These are phyloP conservation scores for Chaetoderma sp. DNA, from an alignment of 2,888 invertebrate genomes.

Conservation along the genomic window DNA sequence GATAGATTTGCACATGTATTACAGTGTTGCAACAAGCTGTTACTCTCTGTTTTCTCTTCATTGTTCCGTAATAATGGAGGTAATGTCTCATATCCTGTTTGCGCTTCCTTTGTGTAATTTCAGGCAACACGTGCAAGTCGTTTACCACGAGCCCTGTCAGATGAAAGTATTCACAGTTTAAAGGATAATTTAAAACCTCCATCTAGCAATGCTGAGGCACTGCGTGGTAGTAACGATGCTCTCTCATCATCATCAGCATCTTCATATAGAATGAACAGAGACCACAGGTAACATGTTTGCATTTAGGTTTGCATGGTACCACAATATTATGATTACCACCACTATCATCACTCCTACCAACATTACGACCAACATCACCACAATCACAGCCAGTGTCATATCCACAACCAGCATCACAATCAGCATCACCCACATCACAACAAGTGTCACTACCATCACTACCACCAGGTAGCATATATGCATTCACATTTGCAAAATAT, in stretches of 20 bases:
- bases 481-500: too few species aligned
- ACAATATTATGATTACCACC: too few species aligned
- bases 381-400: background rate
- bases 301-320: too few species aligned
- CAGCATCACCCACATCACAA: background rate
- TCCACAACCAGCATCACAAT: background rate
- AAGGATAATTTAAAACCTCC: conserved; percentile 38
- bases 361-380: background rate
- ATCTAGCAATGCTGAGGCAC: background rate
- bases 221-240: too few species aligned
- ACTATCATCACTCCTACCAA: too few species aligned
- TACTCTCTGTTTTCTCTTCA: too few species aligned
- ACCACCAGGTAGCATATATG: too few species aligned
- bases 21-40: too few species aligned
- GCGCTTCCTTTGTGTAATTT: background rate
- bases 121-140: conserved; percentile 47
- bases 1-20: too few species aligned
- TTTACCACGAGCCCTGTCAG: conserved; percentile 61
- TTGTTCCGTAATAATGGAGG: background rate
- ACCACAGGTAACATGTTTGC: too few species aligned
- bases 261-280: too few species aligned
- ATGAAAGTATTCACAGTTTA: conserved; percentile 63
- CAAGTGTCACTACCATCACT: background rate
- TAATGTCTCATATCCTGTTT: background rate
- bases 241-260: too few species aligned